phyloP scores from a whole-genome alignment of 2,888 invertebrate genomes.

The Hybos culiciformis region DNA sequence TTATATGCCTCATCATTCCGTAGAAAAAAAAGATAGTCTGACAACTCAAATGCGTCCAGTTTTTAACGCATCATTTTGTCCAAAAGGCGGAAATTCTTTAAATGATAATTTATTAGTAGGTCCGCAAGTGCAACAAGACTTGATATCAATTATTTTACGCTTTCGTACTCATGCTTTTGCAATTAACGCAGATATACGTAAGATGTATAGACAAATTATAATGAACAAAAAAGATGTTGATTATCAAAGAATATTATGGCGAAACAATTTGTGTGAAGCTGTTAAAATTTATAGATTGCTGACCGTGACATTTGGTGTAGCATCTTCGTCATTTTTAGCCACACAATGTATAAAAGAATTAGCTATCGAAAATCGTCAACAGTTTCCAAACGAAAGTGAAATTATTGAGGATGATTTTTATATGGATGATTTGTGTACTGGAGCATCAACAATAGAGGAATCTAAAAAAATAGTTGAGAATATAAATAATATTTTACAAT shows the following conservation, averaged over 20 bases:
- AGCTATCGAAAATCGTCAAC: background rate
- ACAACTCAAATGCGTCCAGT: constrained; percentile 1
- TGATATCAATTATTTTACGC: constrained; percentile 5
- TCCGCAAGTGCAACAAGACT: constrained; percentile 6
- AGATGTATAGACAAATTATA: constrained; percentile 6
- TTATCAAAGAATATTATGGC: constrained; percentile 1
- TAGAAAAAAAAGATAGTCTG: no score
- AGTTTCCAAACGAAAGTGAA: background rate
- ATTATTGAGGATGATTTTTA: background rate
- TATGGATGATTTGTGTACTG: constrained; percentile 3
- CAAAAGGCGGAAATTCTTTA: no score
- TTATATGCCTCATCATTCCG: no score
- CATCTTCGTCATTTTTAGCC: constrained; percentile 3
- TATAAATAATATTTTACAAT: no score
- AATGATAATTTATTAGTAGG: constrained; percentile 8
- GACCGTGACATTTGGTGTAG: background rate
- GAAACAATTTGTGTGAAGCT: background rate
- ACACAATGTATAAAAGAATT: constrained; percentile 1
- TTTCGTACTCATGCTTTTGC: constrained; percentile 4
- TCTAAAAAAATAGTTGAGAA: no score
- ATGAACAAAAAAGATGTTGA: no score
- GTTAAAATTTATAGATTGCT: background rate
- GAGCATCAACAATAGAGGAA: no score
- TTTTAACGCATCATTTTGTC: no score
- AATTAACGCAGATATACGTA: constrained; percentile 6